phyloP scores from a whole-genome alignment of 2,113 vertebrate species.

The Bathybates hornii region DNA sequence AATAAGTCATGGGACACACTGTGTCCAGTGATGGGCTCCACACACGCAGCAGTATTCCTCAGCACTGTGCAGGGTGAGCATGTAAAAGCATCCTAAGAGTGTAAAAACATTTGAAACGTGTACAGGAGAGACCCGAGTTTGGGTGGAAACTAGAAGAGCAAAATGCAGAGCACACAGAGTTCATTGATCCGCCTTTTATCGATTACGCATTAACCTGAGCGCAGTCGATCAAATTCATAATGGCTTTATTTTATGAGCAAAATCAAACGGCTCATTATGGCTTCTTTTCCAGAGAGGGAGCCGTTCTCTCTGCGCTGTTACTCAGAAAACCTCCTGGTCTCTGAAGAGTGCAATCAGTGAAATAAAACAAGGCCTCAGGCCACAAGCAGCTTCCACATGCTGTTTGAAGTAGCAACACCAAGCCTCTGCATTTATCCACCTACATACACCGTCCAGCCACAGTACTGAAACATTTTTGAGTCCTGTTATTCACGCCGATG shows the following conservation, averaged over 20 bases:
- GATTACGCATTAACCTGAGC: background rate
- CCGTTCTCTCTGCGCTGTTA: background rate
- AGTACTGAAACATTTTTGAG: background rate
- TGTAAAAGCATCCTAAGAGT: background rate
- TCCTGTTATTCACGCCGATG: background rate
- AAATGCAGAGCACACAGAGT: background rate
- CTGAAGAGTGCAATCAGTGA: background rate
- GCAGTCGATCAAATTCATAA: background rate
- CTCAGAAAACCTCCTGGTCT: background rate
- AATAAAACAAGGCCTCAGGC: background rate
- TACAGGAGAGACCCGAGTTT: background rate
- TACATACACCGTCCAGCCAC: background rate
- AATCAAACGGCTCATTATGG: background rate
- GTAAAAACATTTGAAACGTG: background rate
- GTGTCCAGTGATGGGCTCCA: background rate
- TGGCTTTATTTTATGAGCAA: background rate
- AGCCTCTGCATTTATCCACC: background rate
- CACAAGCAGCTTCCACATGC: background rate
- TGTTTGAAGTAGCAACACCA: background rate
- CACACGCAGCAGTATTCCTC: background rate
- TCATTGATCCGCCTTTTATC: background rate
- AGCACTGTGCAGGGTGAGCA: background rate
- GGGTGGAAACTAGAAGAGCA: background rate
- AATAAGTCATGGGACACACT: background rate
- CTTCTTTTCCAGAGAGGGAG: background rate